A percentile compares a stretch with the other conserved stretches of the same genome.
These are phyloP conservation scores for Coilia nasus DNA, from an alignment of 2,797 vertebrate species.

Conservation along the genomic window DNA sequence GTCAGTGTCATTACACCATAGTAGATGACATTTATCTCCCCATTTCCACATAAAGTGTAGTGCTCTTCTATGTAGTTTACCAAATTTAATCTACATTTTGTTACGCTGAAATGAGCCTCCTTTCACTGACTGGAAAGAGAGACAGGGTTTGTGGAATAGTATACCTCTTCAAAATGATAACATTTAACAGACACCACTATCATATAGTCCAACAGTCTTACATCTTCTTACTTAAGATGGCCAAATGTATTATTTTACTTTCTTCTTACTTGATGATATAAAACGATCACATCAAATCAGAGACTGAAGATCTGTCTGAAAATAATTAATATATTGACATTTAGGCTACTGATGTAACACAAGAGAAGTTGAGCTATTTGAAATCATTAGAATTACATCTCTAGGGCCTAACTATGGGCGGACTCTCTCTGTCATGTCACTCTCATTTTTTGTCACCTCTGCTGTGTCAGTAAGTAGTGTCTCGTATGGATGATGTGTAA, in stretches of 20 bases:
- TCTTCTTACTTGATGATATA: background rate
- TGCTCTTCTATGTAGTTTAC: background rate
- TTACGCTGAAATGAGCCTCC: slow-evolving; percentile 18
- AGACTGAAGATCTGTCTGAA: background rate
- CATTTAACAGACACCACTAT: background rate
- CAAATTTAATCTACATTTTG: background rate
- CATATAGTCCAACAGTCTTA: background rate
- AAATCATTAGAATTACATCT: slow-evolving; percentile 13
- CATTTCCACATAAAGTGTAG: background rate
- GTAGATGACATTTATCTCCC: background rate
- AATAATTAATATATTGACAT: slow-evolving; percentile 5
- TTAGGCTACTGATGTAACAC: background rate
- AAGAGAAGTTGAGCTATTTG: background rate
- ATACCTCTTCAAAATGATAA: background rate
- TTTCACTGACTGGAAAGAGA: slow-evolving; percentile 7
- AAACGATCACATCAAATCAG: slow-evolving; percentile 6
- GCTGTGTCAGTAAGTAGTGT: background rate
- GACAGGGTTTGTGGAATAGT: slow-evolving; percentile 12
- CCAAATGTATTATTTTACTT: slow-evolving; percentile 15
- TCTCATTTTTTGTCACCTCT: background rate
- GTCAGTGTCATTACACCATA: background rate
- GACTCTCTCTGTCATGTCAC: background rate
- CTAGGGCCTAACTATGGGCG: background rate
- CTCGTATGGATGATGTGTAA: slow-evolving; percentile 55
- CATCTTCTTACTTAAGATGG: background rate